Conservation (phyloP, 2,888 invertebrate species). For the Chrysotoxum bicinctum region DNA sequence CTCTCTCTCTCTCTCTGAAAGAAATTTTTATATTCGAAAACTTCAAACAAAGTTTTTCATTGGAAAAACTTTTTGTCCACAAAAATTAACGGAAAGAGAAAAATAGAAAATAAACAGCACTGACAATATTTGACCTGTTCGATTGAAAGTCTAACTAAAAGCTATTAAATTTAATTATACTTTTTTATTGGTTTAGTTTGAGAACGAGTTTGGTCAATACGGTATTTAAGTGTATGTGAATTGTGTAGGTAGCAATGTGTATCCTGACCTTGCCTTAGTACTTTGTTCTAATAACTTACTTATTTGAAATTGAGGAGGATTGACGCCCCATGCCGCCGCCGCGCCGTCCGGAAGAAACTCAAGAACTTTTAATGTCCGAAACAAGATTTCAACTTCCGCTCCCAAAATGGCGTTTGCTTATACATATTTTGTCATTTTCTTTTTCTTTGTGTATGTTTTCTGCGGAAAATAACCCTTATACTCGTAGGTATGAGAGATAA, state of each 20-base stretch:
- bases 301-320: constrained; percentile 4
- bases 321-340: not conserved
- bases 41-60: no score
- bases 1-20: no score
- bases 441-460: not conserved
- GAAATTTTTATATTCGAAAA: no score
- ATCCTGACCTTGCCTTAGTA: not conserved
- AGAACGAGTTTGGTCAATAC: not conserved
- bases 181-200: constrained; percentile 49
- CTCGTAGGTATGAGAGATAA: not conserved
- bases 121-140: constrained; percentile 10
- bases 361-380: constrained; percentile 16
- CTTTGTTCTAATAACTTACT: not conserved
- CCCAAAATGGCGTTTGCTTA: not conserved
- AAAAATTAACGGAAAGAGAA: no score
- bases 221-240: not conserved
- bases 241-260: not conserved
- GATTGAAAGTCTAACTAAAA: constrained; percentile 40
- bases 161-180: constrained; percentile 59
- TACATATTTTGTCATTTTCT: not conserved
- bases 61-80: no score
- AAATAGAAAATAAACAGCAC: not conserved
- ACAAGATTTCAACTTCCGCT: constrained; percentile 16
- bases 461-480: not conserved
- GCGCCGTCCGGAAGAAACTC: not conserved